phyloP scores from a whole-genome alignment of 2,888 invertebrate species.

The Trissolcus brochymenae region DNA sequence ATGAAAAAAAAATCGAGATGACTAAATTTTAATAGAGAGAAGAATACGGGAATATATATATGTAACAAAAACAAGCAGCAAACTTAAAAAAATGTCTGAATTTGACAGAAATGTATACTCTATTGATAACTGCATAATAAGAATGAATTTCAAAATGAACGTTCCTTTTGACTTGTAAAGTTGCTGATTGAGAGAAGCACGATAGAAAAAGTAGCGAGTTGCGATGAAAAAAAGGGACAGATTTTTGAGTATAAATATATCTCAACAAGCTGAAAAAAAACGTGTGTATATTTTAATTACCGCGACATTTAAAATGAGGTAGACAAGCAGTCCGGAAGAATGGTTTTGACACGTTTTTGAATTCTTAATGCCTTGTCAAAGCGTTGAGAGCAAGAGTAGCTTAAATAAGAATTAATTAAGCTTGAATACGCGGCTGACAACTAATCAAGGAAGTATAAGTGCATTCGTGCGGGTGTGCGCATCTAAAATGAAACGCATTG shows the following conservation, averaged over 20 bases:
- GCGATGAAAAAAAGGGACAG: background rate
- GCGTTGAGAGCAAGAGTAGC: constrained; percentile 47
- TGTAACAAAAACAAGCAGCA: too few relatives aligned
- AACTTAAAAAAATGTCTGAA: too few relatives aligned
- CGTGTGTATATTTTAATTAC: constrained; percentile 29
- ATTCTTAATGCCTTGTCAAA: constrained; percentile 41
- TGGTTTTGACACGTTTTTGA: constrained; percentile 49
- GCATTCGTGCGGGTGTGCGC: constrained; percentile 12
- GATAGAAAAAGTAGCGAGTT: background rate
- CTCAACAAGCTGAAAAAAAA: background rate
- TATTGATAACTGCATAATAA: too few relatives aligned
- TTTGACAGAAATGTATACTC: too few relatives aligned
- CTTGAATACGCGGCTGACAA: constrained; percentile 47
- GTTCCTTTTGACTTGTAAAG: background rate
- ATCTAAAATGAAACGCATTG: constrained; percentile 30
- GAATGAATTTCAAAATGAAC: background rate
- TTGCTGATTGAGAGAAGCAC: background rate
- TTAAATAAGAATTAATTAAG: constrained; percentile 54
- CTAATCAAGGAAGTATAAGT: constrained; percentile 49
- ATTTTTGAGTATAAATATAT: background rate
- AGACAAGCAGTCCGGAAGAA: constrained; percentile 23
- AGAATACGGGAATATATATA: too few relatives aligned
- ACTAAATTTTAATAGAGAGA: too few relatives aligned
- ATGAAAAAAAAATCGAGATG: too few relatives aligned
- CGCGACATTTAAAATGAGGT: constrained; percentile 31